Base-by-base conservation (phyloP, 2,797 vertebrate genomes). In the Myoxocephalus aenaeus region DNA sequence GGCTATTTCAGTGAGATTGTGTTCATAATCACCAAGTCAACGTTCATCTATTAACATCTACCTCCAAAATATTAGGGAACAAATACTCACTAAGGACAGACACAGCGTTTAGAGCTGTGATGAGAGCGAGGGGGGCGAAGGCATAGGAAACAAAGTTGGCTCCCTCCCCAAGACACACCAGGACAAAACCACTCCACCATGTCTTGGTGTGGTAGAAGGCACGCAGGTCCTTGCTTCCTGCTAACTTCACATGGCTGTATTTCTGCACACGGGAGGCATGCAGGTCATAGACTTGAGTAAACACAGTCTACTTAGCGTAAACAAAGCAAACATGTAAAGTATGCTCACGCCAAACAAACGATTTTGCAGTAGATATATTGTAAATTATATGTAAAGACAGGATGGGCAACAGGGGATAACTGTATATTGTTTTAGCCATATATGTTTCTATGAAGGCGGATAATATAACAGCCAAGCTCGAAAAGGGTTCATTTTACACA, bases 181-280 rank as follows among this genome's bases (percentile, higher is more conserved):
- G 89, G 0, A 96, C 20, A 42, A 98, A 94, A 3, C 98, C 97
- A 53, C 88, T 95, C 98, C 98, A 99, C 98, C 98, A 99, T 0
- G 96, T 98, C 91, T 98, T 99, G 48, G 98, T 97, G 78, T 84
- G 93, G 92, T 98, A 98, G 90, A 97, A 99, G n/a, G 93, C 90
- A 29, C 96, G 95, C 0, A 91, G 92, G 81, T 98, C 98, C 85
- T 98, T 99, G 63, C 94, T 92, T 64, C 96, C 96, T 2, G 95
- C 96, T 50, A 98, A 88, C 0, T 92, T 93, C 92, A 99, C 93
- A 81, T 99, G 98, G 86, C 97, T 97, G 89, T 96, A 96, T 89
- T 99, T 99, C 98, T 99, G 89, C 1, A 80, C 65, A 63, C 12
- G 22, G 80, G 53, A 79, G 48, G 53, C n/a, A 32, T 25, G 32